Evolutionary conservation across 2,113 vertebrate species (phyloP).

Genomic region (Pachycephala philippinensis): DNA sequence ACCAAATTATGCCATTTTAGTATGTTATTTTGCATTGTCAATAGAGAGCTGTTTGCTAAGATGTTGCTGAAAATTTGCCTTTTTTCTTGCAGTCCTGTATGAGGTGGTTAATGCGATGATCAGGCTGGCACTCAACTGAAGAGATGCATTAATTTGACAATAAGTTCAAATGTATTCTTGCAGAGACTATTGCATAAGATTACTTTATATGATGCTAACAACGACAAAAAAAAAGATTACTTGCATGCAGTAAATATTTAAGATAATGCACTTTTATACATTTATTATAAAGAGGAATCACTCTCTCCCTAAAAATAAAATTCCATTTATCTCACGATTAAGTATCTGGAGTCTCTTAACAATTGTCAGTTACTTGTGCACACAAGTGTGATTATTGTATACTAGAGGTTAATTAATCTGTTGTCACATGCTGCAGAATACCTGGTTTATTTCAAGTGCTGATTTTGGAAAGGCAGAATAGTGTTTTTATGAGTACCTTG

Average conservation of each 20-base stretch:
- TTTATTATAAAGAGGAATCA: constrained; percentile 33
- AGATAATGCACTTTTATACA: constrained; percentile 49
- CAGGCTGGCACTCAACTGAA: neutral
- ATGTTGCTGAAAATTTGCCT: neutral
- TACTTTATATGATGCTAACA: constrained; percentile 32
- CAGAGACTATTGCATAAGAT: constrained; percentile 8
- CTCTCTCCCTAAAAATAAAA: constrained; percentile 57
- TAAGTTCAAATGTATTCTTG: constrained; percentile 31
- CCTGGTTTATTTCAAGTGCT: neutral
- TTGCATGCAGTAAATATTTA: constrained; percentile 49
- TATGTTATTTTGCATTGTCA: neutral
- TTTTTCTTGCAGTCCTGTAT: neutral
- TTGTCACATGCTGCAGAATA: neutral
- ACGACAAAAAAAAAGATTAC: neutral
- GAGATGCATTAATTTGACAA: neutral
- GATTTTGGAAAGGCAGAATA: neutral
- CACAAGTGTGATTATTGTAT: neutral
- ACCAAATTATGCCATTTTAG: neutral
- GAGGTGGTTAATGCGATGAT: neutral
- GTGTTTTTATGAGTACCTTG: neutral
- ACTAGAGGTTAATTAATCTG: neutral
- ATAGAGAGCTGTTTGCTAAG: neutral
- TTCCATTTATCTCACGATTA: constrained; percentile 13
- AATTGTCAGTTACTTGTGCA: neutral
- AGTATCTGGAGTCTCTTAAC: constrained; percentile 56